phyloP scores from a whole-genome alignment of 2,888 invertebrate species.

The Trissonchulus latispiculum region DNA sequence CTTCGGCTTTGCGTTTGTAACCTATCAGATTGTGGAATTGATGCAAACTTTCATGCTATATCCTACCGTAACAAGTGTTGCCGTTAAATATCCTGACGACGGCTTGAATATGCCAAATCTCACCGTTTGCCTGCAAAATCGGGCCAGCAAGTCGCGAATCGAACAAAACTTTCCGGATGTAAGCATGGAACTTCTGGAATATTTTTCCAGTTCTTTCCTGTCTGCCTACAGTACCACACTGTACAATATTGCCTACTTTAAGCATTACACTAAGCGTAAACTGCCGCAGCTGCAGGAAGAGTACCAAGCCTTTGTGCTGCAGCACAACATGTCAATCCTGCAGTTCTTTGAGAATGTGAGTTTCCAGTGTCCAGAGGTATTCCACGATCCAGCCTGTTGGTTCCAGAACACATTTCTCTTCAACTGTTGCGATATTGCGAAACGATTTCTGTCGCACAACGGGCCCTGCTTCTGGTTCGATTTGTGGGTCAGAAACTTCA shows the following conservation, averaged over 20 bases:
- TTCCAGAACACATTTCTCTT: neutral
- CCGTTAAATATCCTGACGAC: neutral
- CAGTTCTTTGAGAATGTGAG: neutral
- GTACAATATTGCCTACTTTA: constrained; percentile 1
- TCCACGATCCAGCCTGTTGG: neutral
- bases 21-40: constrained; percentile 1
- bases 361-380: neutral
- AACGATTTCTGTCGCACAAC: constrained; percentile 4
- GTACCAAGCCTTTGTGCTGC: neutral
- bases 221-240: constrained; percentile 13
- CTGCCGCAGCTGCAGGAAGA: neutral
- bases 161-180: neutral
- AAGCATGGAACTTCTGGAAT: neutral
- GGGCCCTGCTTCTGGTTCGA: neutral
- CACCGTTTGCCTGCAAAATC: constrained; percentile 6
- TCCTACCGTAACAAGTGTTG: neutral
- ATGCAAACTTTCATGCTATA: neutral
- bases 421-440: neutral
- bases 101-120: constrained; percentile 1
- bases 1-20: neutral
- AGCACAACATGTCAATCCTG: neutral
- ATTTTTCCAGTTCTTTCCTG: neutral
- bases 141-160: neutral
- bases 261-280: neutral
- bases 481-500: too few relatives aligned